Base-by-base conservation (phyloP, 2,797 vertebrate species). In the Avahi laniger region DNA sequence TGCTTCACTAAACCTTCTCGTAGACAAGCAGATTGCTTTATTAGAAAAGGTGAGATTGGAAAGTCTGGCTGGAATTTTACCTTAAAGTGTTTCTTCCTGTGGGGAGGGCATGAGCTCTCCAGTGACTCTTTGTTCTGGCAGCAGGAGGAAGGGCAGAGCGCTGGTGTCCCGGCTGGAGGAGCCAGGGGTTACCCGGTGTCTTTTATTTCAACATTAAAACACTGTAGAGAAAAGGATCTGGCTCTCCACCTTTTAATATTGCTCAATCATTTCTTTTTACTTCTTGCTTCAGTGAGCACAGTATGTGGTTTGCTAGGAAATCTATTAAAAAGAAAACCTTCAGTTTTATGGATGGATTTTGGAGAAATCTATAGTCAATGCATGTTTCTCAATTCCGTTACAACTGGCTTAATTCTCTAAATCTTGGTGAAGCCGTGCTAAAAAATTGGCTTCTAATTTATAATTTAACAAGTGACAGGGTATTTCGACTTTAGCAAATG, bases 241-340 rank as follows among this genome's bases (percentile, higher is more conserved):
- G 43, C 84, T 97, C 83, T 92, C 69, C 63, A 96, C 83, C 92
- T 97, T 95, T 96, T 73, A 96, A 91, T 97, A 96, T 92, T 93
- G 88, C 82, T 91, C 96, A 98, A 79, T 97, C 94, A 97, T 97
- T 97, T 97, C 94, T 97, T 94, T 98, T 93, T 89, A 92, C 93
- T 96, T 94, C 80, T 95, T 95, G 94, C 95, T 91, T 97, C 96
- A 91, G 73, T 88, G 93, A 97, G 91, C 96, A 95, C 91, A 96
- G 95, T 75, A 50, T 96, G 96, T 52, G 82, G 73, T 92, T 97
- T 96, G 72, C 88, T 82, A 50, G 65, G 84, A 85, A 89, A 96
- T 95, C 95, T 97, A 97, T 97, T 97, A 95, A 95, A 97, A 90
- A 92, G 88, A 93, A 95, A 97, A 85, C 84, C 63, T 97, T 96